phyloP scores from a whole-genome alignment of 2,113 vertebrate species.

The Stomatorhinus ivindoensis region DNA sequence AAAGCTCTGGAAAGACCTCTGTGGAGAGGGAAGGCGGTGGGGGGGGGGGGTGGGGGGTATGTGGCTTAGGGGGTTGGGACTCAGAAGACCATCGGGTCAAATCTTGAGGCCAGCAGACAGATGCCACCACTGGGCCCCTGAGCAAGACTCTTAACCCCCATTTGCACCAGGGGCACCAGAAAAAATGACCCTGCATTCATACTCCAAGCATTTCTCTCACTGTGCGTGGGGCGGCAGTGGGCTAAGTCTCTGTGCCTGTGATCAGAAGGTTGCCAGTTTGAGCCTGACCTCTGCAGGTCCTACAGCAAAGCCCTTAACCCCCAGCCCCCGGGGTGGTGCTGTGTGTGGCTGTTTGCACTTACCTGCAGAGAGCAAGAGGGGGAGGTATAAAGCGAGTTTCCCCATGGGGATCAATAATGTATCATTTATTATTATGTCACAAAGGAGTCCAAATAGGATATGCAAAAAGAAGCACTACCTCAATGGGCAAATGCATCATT shows the following conservation, averaged over 20 bases:
- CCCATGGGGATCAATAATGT: too few species aligned
- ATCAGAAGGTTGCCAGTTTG: too few species aligned
- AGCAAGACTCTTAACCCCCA: background rate
- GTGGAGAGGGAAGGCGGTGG: background rate
- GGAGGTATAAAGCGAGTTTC: too few species aligned
- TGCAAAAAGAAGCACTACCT: background rate
- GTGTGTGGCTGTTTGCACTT: too few species aligned
- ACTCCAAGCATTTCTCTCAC: background rate
- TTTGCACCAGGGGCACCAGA: background rate
- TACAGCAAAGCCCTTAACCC: too few species aligned
- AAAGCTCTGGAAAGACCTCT: background rate
- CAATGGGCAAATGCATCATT: background rate
- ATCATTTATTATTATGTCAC: background rate
- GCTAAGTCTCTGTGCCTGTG: too few species aligned
- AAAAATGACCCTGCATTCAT: background rate
- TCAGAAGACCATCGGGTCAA: background rate
- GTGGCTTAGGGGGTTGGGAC: background rate
- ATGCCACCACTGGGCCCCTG: background rate
- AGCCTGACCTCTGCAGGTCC: too few species aligned
- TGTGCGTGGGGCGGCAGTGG: too few species aligned
- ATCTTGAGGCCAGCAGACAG: background rate
- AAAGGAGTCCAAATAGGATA: background rate
- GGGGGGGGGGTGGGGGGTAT: background rate
- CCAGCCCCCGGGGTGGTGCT: too few species aligned
- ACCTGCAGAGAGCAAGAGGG: too few species aligned